Conservation (phyloP, 2,888 invertebrate species). For the Gasteruption jaculator region DNA sequence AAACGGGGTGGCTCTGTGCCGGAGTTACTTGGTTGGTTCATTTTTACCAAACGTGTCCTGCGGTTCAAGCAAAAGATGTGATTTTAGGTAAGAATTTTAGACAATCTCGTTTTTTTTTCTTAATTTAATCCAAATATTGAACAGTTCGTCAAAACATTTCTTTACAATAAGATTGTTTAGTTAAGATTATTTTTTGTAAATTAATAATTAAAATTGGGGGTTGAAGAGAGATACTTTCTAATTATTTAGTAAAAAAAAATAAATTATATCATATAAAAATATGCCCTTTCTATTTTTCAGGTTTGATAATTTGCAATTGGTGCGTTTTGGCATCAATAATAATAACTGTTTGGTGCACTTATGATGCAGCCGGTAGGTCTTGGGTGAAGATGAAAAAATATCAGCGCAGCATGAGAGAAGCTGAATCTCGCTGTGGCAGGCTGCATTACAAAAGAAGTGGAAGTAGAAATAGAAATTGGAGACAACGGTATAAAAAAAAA, state of each 20-base stretch:
- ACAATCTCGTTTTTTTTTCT: no score
- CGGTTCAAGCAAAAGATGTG: conserved; percentile 67
- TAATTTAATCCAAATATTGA: no score
- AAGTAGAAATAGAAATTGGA: conserved; percentile 75
- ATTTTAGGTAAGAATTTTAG: conserved; percentile 73
- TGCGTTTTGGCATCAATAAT: conserved; percentile 67
- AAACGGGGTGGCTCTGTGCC: conserved; percentile 70
- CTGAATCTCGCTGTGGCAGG: conserved; percentile 59
- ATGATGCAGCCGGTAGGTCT: conserved; percentile 80
- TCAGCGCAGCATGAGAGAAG: conserved; percentile 75
- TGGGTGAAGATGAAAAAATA: conserved; percentile 90
- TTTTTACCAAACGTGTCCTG: conserved; percentile 65
- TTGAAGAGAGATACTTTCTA: background rate
- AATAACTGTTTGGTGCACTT: conserved; percentile 80
- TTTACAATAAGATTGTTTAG: no score
- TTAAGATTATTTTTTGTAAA: background rate
- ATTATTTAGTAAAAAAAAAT: no score
- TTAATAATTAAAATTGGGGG: background rate
- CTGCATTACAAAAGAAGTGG: conserved; percentile 73
- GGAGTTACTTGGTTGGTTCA: conserved; percentile 69
- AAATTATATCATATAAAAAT: no score
- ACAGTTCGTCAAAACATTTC: no score
- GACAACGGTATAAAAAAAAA: conserved; percentile 73
- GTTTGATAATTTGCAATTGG: conserved; percentile 75
- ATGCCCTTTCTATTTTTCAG: conserved; percentile 47